Percentiles rank a stretch among this genome's conserved stretches.
Conservation (phyloP, 92 coral and sea anemone genomes). For the Porites cylindrica region DNA sequence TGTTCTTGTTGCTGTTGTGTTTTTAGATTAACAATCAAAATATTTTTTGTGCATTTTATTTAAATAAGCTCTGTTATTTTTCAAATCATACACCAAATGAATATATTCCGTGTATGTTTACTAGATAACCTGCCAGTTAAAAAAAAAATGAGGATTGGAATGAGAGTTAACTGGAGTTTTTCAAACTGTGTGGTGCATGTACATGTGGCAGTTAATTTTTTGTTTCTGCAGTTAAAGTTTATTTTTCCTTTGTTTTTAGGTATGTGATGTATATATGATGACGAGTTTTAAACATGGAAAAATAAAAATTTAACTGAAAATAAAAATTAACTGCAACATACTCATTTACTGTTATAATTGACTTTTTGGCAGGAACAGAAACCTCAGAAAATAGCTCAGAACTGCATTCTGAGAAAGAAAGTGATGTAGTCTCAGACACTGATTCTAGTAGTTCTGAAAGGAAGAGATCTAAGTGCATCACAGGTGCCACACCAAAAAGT, state of each 20-base stretch:
- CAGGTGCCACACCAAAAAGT: slow-evolving; percentile 19
- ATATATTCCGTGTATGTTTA: slow-evolving; percentile 29
- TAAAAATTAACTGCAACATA: neutral
- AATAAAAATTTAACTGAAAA: slow-evolving; percentile 12
- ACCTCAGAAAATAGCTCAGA: slow-evolving; percentile 8
- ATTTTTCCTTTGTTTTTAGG: slow-evolving; percentile 24
- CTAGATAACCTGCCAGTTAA: slow-evolving; percentile 27
- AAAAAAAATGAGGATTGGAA: slow-evolving; percentile 33
- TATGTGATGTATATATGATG: slow-evolving; percentile 43
- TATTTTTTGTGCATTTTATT: neutral
- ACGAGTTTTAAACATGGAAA: slow-evolving; percentile 24
- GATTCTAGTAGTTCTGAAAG: slow-evolving; percentile 10
- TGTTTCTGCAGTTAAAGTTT: neutral
- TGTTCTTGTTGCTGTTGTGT: slow-evolving; percentile 8
- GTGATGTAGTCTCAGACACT: slow-evolving; percentile 3
- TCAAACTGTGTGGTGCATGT: slow-evolving; percentile 34
- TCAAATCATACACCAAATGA: slow-evolving; percentile 35
- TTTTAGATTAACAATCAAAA: slow-evolving; percentile 8
- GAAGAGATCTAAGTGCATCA: slow-evolving; percentile 7
- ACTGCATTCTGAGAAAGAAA: slow-evolving; percentile 10
- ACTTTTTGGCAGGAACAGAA: neutral
- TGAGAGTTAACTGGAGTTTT: slow-evolving; percentile 29
- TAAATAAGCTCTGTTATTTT: slow-evolving; percentile 28
- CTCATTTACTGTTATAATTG: slow-evolving; percentile 30
- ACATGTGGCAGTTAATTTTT: slow-evolving; percentile 26